These are phyloP conservation scores for Hoplostethus mediterraneus DNA, from an alignment of 2,797 vertebrate genomes.

Conservation along the genomic window DNA sequence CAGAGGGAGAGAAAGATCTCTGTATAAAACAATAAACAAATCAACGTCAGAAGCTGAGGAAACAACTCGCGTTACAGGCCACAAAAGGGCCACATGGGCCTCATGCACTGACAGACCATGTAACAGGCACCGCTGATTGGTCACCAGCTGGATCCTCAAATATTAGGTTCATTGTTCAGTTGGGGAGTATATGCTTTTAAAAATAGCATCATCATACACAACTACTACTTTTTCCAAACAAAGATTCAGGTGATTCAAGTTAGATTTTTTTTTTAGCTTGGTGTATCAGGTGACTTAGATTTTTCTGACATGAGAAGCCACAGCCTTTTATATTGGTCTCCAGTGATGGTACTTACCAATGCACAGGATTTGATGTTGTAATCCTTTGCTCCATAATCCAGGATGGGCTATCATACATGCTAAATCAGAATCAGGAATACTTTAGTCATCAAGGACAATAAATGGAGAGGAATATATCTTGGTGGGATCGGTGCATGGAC, in stretches of 20 bases:
- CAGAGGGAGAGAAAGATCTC: constrained; percentile 43
- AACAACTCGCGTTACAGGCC: constrained; percentile 52
- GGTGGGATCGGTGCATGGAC: no score
- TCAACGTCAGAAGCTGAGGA: constrained; percentile 44
- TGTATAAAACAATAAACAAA: constrained; percentile 80
- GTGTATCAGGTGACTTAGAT: no score
- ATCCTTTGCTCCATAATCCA: no score
- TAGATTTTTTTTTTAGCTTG: no score
- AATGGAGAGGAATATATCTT: no score
- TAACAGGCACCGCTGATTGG: constrained; percentile 14
- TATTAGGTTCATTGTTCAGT: constrained; percentile 8
- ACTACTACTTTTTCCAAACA: neutral
- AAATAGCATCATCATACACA: constrained; percentile 18
- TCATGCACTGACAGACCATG: constrained; percentile 52
- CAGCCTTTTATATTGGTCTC: no score
- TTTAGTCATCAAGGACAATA: no score
- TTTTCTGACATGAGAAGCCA: no score
- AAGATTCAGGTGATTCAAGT: neutral
- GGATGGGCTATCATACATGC: no score
- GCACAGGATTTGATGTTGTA: no score
- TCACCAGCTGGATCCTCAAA: neutral
- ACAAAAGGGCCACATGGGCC: constrained; percentile 40
- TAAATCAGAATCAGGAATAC: no score
- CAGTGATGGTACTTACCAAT: no score
- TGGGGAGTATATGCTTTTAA: constrained; percentile 2